Base-by-base conservation (phyloP, 1,140 invertebrate genomes). In the Colletes gigas region DNA sequence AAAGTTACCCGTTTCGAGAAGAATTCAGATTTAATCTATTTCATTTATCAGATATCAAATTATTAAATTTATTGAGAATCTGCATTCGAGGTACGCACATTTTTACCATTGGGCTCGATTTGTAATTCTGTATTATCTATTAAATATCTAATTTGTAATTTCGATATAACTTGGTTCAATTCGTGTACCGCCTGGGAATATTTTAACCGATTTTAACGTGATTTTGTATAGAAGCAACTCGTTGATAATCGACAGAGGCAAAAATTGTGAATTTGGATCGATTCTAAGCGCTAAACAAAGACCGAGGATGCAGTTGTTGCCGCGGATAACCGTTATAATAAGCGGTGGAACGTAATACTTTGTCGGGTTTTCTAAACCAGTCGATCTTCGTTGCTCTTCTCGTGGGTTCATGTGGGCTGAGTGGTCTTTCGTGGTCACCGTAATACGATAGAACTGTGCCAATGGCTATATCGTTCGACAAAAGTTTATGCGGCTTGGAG, bases 371-470 rank as follows among this genome's bases (percentile, higher is more conserved):
- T 79, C 65, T 70, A 57, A 69, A 55, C 55, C 63, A 44, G 59
- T 68, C 59, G 73, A 21, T 73, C 77, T 30, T 12, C 47, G 60
- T 68, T 12, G 68, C 52, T 57, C 70, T 47, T 74, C 57, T 6
- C 17, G 66, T 39, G 41, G 57, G n/a, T n/a, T n/a, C n/a, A 47
- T 54, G 62, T 63, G 68, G 65, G 47, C 47, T 21, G 72, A 78
- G 50, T 73, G 67, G 44, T 72, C 81, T 83, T 81, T 78, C 80
- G 84, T 60, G 86, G 86, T 70, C 72, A 30, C 44, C 60, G 69
- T 86, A 86, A 87, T 78, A 74, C 75, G 84, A 87, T 86, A 87
- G 84, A 87, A 87, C 66, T 84, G 74, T 86, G 84, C 81, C 84
- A 86, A 80, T 83, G 70, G 63, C 55, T 52, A 63, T 70, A 55